Evolutionary conservation across 2,797 vertebrate species (phyloP), one percentile per base, ranked within the genome.

Genomic region (Peromyscus attwateri): DNA sequence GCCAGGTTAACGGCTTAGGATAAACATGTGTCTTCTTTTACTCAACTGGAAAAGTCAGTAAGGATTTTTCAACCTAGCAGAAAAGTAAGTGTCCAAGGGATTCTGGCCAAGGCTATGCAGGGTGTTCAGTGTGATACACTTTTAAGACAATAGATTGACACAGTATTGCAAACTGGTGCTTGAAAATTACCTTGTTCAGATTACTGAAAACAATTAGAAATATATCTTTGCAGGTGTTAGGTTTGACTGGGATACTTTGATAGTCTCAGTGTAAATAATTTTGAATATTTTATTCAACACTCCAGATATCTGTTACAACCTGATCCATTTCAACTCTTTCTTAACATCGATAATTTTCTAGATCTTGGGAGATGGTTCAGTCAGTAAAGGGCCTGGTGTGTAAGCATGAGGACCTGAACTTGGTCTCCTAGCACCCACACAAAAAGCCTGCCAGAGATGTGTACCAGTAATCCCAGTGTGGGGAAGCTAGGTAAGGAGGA

Each of bases 261-360:
- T 95, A 95, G 93, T 68, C n/a, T 97, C 83, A 94, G 75, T 92
- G 80, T 88, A 75, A 7, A 88, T 60, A 57, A 89, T 81, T 34
- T 92, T 96, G 57, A 98, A 98, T 96, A 95, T 97, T 97, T 97
- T 96, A 93, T 87, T 95, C 97, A 97, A 87, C 82, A 91, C 97
- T 97, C 93, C 92, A 90, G 88, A 95, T 97, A 98, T 96, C 94
- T 97, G 84, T 95, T 90, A 95, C 83, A 98, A 97, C 94, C 97
- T 98, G 98, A 97, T 97, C 97, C 62, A 80, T 96, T 94, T 97
- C 88, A 97, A 97, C 92, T 92, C 92, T 96, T 98, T 97, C 91
- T 55, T 71, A 49, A 34, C 64, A 68, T 68, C 11, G 3, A 19
- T 49, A 43, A n/a, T 68, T 68, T 49, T 14, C 11, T 49, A 46